phyloP scores from a whole-genome alignment of 1,140 invertebrate species.

The Drosophila arizonae region DNA sequence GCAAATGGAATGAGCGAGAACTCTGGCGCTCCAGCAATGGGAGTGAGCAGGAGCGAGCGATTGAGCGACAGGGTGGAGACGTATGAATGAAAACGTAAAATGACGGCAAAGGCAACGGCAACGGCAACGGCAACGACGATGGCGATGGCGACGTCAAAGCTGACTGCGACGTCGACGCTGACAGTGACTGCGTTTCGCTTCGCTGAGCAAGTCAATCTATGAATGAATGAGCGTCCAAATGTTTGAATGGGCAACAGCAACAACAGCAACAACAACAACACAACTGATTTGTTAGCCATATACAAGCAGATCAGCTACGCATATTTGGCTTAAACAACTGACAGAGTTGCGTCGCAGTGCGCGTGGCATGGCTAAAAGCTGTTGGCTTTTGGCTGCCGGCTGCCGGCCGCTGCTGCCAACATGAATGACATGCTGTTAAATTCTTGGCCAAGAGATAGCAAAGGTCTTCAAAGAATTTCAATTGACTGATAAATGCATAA shows the following conservation, averaged over 20 bases:
- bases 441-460: slow-evolving; percentile 25
- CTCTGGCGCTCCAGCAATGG: slow-evolving; percentile 13
- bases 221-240: slow-evolving; percentile 73
- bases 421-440: slow-evolving; percentile 32
- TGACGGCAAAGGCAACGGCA: slow-evolving; percentile 45
- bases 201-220: slow-evolving; percentile 77
- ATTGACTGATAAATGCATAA: slow-evolving; percentile 73
- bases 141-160: slow-evolving; percentile 1
- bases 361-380: slow-evolving; percentile 71
- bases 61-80: not conserved
- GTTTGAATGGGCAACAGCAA: slow-evolving; percentile 64
- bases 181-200: slow-evolving; percentile 58
- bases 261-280: slow-evolving; percentile 43
- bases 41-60: not conserved
- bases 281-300: slow-evolving; percentile 71
- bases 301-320: slow-evolving; percentile 78
- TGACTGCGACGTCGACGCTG: slow-evolving; percentile 32
- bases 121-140: not conserved
- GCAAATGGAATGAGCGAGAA: slow-evolving; percentile 36
- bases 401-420: not conserved
- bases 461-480: slow-evolving; percentile 66
- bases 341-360: slow-evolving; percentile 33
- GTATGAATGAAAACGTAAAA: slow-evolving; percentile 75
- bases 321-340: slow-evolving; percentile 76
- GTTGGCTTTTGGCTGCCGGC: slow-evolving; percentile 1